phyloP scores from a whole-genome alignment of 2,113 vertebrate species.

The Odobenus rosmarus region DNA sequence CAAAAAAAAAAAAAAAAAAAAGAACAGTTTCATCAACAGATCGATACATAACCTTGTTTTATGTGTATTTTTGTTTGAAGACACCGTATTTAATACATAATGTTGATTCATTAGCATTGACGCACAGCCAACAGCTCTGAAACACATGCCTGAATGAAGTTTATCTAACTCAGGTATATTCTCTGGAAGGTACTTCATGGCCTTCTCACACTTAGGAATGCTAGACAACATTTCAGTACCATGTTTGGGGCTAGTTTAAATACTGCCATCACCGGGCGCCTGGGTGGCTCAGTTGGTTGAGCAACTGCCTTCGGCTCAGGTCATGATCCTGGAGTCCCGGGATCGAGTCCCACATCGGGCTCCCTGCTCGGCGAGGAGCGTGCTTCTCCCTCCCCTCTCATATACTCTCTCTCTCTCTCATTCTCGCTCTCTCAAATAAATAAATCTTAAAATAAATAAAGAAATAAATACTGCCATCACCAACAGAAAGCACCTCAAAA shows the following conservation, averaged over 20 bases:
- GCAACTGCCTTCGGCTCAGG: too few species aligned
- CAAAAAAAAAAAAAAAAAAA: too few species aligned
- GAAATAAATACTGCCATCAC: background rate
- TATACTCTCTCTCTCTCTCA: too few species aligned
- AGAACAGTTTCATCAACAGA: background rate
- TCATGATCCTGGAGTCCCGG: too few species aligned
- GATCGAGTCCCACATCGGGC: too few species aligned
- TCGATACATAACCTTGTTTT: background rate
- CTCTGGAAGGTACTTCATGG: background rate
- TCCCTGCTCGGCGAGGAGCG: too few species aligned
- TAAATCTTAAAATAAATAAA: too few species aligned
- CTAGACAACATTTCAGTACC: background rate
- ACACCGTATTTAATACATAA: background rate
- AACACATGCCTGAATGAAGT: background rate
- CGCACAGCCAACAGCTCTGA: background rate
- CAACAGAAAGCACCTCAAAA: background rate
- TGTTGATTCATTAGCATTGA: background rate
- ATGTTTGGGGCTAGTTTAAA: background rate
- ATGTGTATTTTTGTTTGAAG: background rate
- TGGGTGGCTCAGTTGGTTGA: too few species aligned
- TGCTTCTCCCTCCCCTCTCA: too few species aligned
- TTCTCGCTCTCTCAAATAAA: too few species aligned
- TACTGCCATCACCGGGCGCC: background rate
- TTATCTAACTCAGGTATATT: background rate
- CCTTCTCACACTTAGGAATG: background rate